These are phyloP conservation scores for Ormia ochracea DNA, from an alignment of 2,888 invertebrate genomes.

Conservation along the genomic window DNA sequence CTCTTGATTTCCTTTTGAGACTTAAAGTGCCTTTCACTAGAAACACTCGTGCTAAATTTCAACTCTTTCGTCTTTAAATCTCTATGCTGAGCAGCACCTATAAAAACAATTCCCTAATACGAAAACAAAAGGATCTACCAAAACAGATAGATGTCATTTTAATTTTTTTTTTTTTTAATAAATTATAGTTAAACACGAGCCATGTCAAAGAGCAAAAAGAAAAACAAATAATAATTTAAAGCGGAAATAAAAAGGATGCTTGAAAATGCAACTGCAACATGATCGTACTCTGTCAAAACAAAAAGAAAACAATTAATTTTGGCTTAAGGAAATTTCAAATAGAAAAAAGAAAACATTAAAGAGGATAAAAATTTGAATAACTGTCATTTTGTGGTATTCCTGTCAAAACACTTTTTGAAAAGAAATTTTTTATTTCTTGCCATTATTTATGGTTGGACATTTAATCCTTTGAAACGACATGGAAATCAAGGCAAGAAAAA, in stretches of 20 bases:
- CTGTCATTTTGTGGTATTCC: constrained; percentile 54
- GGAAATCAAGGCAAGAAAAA: constrained; percentile 31
- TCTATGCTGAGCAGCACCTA: constrained; percentile 58
- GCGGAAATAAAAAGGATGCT: constrained; percentile 47
- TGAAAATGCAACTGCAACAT: constrained; percentile 28
- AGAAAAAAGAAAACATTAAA: background rate
- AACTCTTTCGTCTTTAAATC: constrained; percentile 59
- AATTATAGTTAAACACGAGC: constrained; percentile 58
- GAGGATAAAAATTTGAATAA: constrained; percentile 38
- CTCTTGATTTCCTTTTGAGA: background rate
- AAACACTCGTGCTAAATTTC: constrained; percentile 55
- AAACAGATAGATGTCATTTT: constrained; percentile 43
- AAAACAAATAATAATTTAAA: constrained; percentile 33
- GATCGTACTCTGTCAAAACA: constrained; percentile 34
- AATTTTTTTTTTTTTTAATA: constrained; percentile 2
- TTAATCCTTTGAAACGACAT: constrained; percentile 40
- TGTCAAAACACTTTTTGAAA: constrained; percentile 9
- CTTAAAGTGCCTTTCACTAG: constrained; percentile 1
- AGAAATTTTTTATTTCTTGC: background rate
- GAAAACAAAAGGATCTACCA: constrained; percentile 5
- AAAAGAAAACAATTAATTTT: constrained; percentile 44
- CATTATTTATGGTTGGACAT: constrained; percentile 1
- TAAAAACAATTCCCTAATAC: constrained; percentile 47
- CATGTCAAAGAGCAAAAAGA: constrained; percentile 14
- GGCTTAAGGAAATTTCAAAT: background rate